Evolutionary conservation across 2,113 vertebrate genomes (phyloP).

Genomic region (Physeter macrocephalus): DNA sequence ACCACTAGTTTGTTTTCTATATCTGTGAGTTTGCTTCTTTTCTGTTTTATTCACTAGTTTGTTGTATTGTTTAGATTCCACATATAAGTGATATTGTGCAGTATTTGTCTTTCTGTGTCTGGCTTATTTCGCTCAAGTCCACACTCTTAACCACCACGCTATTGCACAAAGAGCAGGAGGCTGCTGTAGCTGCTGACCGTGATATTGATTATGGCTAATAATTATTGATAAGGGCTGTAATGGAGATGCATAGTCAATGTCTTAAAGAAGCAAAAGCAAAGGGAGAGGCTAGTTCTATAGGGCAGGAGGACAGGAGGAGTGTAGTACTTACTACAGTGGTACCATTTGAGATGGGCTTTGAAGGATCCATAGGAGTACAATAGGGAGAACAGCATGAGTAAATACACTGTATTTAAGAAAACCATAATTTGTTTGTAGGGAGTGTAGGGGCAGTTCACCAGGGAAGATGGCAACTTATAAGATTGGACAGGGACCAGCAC

Average conservation of each 20-base stretch:
- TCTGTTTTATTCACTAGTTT: background rate
- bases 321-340: background rate
- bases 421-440: background rate
- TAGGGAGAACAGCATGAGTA: background rate
- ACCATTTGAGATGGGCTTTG: background rate
- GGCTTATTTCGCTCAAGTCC: background rate
- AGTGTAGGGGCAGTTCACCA: background rate
- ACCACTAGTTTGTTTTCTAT: background rate
- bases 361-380: conserved; percentile 14
- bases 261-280: background rate
- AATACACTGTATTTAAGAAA: background rate
- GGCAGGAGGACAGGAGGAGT: background rate
- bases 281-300: background rate
- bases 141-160: background rate
- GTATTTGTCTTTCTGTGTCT: background rate
- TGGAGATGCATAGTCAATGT: background rate
- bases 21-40: background rate
- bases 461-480: background rate
- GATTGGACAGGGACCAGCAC: background rate
- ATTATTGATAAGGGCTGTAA: background rate
- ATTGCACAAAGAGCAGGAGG: background rate
- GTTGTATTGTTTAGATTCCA: background rate
- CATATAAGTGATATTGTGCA: background rate
- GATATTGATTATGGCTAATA: background rate
- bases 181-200: background rate